These are phyloP conservation scores for Orthosia cruda DNA, from an alignment of 2,888 invertebrate genomes.

Conservation along the genomic window DNA sequence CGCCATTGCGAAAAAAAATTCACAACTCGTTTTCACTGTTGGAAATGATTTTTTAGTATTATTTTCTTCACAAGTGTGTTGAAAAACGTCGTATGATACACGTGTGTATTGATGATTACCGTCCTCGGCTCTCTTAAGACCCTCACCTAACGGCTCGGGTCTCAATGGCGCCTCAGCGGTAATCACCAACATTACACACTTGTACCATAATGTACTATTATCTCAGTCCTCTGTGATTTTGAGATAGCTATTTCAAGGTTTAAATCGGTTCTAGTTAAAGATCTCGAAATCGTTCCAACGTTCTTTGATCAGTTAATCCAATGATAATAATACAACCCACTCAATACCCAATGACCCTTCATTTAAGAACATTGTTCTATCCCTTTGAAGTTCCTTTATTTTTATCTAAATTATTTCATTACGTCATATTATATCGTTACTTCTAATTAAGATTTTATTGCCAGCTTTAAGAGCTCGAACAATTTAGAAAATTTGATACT, in stretches of 20 bases:
- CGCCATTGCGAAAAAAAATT: no score
- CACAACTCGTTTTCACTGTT: no score
- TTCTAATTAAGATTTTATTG: constrained; percentile 72
- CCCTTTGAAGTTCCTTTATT: constrained; percentile 11
- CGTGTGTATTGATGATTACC: no score
- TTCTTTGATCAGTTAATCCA: background rate
- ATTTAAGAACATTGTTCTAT: background rate
- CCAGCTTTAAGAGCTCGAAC: constrained; percentile 63
- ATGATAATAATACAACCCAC: constrained; percentile 1
- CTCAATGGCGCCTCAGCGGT: no score
- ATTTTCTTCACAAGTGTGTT: no score
- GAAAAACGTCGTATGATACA: no score
- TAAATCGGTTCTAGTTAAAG: background rate
- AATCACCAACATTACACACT: no score
- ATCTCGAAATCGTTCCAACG: background rate
- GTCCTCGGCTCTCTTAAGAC: no score
- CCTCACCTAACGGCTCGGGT: no score
- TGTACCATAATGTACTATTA: no score
- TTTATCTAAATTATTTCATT: constrained; percentile 61
- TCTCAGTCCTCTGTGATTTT: constrained; percentile 13
- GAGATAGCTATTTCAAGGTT: background rate
- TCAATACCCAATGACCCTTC: background rate
- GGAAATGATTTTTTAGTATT: no score
- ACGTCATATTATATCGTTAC: constrained; percentile 60
- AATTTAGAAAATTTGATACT: constrained; percentile 73